Conservation (phyloP, 2,797 vertebrate species). For the Gymnothorax reevesii region DNA sequence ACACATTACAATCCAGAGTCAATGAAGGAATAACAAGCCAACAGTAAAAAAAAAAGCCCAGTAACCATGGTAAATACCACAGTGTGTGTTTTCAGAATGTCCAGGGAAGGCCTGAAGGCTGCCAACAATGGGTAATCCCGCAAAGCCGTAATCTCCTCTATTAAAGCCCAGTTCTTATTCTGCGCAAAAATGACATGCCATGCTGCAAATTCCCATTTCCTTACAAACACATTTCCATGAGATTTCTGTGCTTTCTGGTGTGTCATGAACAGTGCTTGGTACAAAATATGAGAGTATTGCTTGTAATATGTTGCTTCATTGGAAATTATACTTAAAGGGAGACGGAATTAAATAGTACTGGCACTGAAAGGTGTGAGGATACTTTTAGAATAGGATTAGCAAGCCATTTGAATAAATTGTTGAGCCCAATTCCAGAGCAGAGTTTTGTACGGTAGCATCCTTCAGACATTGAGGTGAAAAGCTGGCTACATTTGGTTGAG, state of each 20-base stretch:
- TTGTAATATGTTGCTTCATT: neutral
- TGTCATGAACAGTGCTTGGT: neutral
- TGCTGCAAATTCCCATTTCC: constrained; percentile 42
- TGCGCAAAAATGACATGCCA: constrained; percentile 55
- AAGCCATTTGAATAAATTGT: neutral
- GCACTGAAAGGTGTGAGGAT: neutral
- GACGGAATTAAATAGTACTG: neutral
- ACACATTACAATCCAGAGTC: constrained; percentile 21
- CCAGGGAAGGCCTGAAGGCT: neutral
- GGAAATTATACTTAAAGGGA: neutral
- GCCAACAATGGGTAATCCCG: neutral
- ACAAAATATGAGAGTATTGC: neutral
- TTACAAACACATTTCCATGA: constrained; percentile 59
- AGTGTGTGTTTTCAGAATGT: neutral
- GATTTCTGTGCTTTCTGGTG: constrained; percentile 55
- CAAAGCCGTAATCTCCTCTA: constrained; percentile 25
- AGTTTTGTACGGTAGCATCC: neutral
- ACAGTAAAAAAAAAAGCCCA: neutral
- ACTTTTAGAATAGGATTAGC: neutral
- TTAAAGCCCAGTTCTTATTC: constrained; percentile 43
- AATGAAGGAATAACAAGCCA: constrained; percentile 14
- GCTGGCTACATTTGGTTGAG: neutral
- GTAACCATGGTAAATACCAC: neutral
- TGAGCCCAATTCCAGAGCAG: neutral
- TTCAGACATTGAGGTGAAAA: neutral